A percentile compares a stretch with the other conserved stretches of the same genome.
phyloP scores from a whole-genome alignment of 2,113 vertebrate genomes.

The Psittacula cyanocephala region DNA sequence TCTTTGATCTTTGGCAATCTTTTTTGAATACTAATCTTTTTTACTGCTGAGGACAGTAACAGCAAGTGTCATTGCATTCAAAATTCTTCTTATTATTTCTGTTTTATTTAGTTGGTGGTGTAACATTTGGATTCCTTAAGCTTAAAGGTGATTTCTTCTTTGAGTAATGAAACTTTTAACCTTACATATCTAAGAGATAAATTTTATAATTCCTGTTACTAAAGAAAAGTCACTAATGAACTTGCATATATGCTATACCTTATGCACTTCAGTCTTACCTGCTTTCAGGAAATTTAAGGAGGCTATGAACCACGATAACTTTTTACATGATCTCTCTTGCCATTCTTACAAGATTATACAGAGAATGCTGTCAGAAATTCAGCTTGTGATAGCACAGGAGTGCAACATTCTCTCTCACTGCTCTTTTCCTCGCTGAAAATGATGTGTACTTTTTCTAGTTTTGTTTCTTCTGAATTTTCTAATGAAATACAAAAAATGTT shows the following conservation, averaged over 20 bases:
- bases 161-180: background rate
- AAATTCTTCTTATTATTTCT: background rate
- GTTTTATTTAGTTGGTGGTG: background rate
- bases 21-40: background rate
- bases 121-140: background rate
- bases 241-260: background rate
- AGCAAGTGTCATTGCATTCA: background rate
- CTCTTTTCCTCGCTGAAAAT: background rate
- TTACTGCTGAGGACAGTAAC: background rate
- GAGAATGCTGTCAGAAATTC: background rate
- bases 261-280: background rate
- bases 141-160: background rate
- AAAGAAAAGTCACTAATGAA: background rate
- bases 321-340: background rate
- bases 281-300: background rate
- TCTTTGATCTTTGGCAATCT: background rate
- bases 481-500: background rate
- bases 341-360: background rate
- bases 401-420: rapidly evolving
- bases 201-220: background rate
- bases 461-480: background rate
- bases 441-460: background rate
- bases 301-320: background rate
- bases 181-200: background rate
- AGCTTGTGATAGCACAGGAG: background rate